Conservation (phyloP, 2,888 invertebrate genomes). For the Aradus depressus region DNA sequence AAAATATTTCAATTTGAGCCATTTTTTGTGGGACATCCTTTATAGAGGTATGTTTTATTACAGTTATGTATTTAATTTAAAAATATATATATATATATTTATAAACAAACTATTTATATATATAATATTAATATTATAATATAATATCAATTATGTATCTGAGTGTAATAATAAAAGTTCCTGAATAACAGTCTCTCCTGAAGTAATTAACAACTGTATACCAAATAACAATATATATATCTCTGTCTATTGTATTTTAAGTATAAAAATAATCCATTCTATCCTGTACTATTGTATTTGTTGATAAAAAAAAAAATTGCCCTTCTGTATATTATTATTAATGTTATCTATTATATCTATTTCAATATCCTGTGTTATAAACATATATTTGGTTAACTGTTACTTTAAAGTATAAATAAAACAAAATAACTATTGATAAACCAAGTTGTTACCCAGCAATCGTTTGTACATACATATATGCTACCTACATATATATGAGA, state of each 20-base stretch:
- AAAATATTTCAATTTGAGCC: too few relatives aligned
- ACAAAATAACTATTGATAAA: constrained; percentile 24
- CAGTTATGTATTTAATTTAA: background rate
- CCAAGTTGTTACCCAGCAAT: constrained; percentile 26
- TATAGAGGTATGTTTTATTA: too few relatives aligned
- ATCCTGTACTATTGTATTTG: constrained; percentile 26
- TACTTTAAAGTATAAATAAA: constrained; percentile 16
- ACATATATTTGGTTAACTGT: constrained; percentile 19
- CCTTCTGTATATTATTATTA: too few relatives aligned
- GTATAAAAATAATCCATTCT: constrained; percentile 27
- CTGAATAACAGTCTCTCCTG: constrained; percentile 27
- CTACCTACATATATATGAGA: too few relatives aligned
- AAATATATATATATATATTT: background rate
- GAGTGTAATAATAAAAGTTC: background rate
- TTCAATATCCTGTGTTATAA: constrained; percentile 17
- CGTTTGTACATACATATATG: constrained; percentile 9
- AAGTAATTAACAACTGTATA: constrained; percentile 23
- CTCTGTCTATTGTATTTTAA: constrained; percentile 18
- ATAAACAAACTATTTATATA: background rate
- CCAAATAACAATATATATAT: constrained; percentile 27
- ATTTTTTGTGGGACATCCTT: too few relatives aligned
- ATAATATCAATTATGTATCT: too few relatives aligned
- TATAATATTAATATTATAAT: constrained; percentile 14
- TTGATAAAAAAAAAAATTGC: too few relatives aligned
- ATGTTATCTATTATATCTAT: constrained; percentile 7